Conservation (phyloP, 2,797 vertebrate genomes). For the Sphenodon punctatus region DNA sequence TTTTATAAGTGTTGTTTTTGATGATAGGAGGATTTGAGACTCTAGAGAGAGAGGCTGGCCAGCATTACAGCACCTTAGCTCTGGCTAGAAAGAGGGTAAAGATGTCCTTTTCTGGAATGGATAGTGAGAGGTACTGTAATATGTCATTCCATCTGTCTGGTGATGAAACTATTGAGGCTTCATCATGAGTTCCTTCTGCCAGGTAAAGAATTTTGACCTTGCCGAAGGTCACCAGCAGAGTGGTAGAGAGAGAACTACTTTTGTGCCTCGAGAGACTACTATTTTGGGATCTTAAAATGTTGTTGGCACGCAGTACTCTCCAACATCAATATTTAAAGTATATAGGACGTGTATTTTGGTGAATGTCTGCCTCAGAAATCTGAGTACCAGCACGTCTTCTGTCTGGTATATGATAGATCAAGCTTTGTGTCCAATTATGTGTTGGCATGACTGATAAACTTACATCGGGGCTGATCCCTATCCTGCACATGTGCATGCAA, state of each 20-base stretch:
- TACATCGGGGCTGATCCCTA: too few species aligned
- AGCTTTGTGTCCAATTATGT: too few species aligned
- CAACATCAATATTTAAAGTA: not conserved
- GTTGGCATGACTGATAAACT: too few species aligned
- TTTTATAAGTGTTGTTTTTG: not conserved
- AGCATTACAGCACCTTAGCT: accelerated
- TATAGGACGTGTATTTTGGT: too few species aligned
- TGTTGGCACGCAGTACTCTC: not conserved
- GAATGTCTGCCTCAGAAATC: too few species aligned
- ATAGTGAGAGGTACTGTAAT: not conserved
- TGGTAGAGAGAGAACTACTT: not conserved
- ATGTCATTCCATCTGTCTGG: not conserved
- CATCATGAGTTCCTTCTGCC: too few species aligned
- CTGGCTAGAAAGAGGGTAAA: not conserved
- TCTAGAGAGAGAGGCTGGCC: not conserved
- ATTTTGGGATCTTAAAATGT: not conserved
- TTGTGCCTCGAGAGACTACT: not conserved
- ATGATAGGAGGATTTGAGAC: accelerated
- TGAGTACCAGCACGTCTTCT: too few species aligned
- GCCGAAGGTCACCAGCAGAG: not conserved
- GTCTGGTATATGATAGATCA: too few species aligned
- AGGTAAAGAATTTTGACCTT: not conserved
- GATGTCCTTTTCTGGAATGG: not conserved
- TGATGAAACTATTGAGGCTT: not conserved
- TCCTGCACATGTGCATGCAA: too few species aligned